Base-by-base conservation (phyloP, 2,113 vertebrate genomes). In the Notiomystis cincta region DNA sequence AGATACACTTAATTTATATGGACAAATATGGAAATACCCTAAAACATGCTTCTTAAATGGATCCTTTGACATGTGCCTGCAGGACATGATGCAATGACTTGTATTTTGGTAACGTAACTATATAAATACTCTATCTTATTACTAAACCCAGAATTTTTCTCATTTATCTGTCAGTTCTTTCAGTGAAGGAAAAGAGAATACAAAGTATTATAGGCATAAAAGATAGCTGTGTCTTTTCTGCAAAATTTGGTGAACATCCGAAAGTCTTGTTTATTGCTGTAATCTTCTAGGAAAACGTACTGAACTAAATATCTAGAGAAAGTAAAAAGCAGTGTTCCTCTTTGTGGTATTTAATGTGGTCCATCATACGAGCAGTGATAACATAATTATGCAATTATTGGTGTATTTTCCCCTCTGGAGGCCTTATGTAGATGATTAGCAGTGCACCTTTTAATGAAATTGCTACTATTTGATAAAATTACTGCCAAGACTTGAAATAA, bases 401-500 rank as follows among this genome's bases (percentile, higher is more conserved):
- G 87, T 95, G 28, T 89, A 92, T 97, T 97, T 96, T 87, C 65
- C 65, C 58, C 91, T 96, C 69, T 87, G 78, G 84, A 95, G 89
- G 67, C 82, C 89, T 93, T 90, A 91, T 45, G 57, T 94, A 93
- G 92, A 95, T 92, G 89, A 96, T 95, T 95, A 96, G 83, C 76
- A 77, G 93, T 90, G 86, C 83, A 96, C 96, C 96, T 97, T 97
- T 92, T 95, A 97, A 97, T 97, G 95, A 97, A 97, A 97, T 87
- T 97, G 97, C 89, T 97, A 92, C 95, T 90, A 96, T 98, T 98
- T 95, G 94, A 97, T 97, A 95, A 97, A 98, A 97, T 72, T 84
- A 45, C 92, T 98, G 91, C 96, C 95, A 97, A 93, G 88, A 65
- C 84, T 97, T 97, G 96, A 97, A 96, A 97, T 98, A 97, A 97